Conservation (phyloP, 1,140 invertebrate genomes). For the Danaus plexippus region DNA sequence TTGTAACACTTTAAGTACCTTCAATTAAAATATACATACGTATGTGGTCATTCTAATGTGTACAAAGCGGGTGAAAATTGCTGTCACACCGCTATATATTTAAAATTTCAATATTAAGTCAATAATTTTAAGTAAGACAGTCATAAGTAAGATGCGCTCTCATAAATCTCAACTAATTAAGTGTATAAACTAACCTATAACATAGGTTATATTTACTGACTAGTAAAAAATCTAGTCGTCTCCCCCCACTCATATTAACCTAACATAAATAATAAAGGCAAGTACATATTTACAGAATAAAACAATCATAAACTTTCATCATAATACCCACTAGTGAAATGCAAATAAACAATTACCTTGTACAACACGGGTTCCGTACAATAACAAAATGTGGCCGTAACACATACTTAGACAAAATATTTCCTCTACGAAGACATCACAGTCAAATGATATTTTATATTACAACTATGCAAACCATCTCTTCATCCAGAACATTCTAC, state of each 20-base stretch:
- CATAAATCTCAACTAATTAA: no score
- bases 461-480: slow-evolving; percentile 38
- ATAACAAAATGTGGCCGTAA: slow-evolving; percentile 50
- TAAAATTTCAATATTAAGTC: no score
- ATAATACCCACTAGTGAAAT: slow-evolving; percentile 49
- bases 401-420: slow-evolving; percentile 51
- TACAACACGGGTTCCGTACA: slow-evolving; percentile 35
- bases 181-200: slow-evolving; percentile 3
- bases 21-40: no score
- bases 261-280: slow-evolving; percentile 60
- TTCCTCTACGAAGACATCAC: slow-evolving; percentile 70
- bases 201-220: slow-evolving; percentile 45
- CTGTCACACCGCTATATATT: no score
- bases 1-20: no score
- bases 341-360: slow-evolving; percentile 46
- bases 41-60: no score
- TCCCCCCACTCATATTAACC: slow-evolving; percentile 24
- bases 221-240: slow-evolving; percentile 62
- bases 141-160: no score
- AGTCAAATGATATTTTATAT: slow-evolving; percentile 61
- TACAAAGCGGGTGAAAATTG: no score
- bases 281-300: slow-evolving; percentile 63
- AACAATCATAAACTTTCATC: slow-evolving; percentile 47
- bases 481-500: slow-evolving; percentile 18
- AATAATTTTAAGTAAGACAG: no score